Conservation (phyloP, 2,888 invertebrate species). For the Dendrolimus pini region DNA sequence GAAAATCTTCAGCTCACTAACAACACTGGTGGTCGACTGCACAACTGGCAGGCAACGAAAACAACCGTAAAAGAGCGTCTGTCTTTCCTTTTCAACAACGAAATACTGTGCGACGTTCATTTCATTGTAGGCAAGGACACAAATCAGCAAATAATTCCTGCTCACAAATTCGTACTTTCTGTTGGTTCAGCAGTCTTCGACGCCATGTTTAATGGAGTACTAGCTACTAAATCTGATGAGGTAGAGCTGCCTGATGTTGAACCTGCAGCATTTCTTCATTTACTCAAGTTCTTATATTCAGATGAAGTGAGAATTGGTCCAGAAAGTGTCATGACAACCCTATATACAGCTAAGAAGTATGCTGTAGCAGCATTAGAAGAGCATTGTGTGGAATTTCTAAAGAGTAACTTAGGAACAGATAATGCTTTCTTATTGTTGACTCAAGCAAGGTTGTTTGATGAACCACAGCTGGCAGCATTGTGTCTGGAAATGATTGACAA, state of each 20-base stretch:
- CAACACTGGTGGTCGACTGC: slow-evolving; percentile 63
- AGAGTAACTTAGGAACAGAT: slow-evolving; percentile 85
- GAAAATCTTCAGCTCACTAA: slow-evolving; percentile 60
- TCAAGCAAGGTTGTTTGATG: slow-evolving; percentile 88
- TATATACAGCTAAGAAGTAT: slow-evolving; percentile 92
- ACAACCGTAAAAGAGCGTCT: slow-evolving; percentile 85
- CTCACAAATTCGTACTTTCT: slow-evolving; percentile 87
- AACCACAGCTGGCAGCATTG: slow-evolving; percentile 86
- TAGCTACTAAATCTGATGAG: slow-evolving; percentile 81
- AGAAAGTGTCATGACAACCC: slow-evolving; percentile 90
- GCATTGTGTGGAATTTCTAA: slow-evolving; percentile 87
- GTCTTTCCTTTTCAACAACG: slow-evolving; percentile 76
- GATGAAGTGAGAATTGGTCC: slow-evolving; percentile 90
- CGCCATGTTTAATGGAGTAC: slow-evolving; percentile 89
- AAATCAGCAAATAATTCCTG: slow-evolving; percentile 83
- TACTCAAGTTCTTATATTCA: slow-evolving; percentile 84
- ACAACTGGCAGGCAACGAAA: slow-evolving; percentile 86
- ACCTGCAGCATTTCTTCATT: slow-evolving; percentile 86
- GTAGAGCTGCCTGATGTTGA: slow-evolving; percentile 91
- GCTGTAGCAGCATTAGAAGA: slow-evolving; percentile 89
- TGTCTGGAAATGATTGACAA: slow-evolving; percentile 91
- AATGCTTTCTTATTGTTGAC: slow-evolving; percentile 90
- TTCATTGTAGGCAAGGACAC: slow-evolving; percentile 86
- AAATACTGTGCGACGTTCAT: slow-evolving; percentile 80
- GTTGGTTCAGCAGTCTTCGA: slow-evolving; percentile 92